A percentile compares a stretch with the other conserved stretches of the same genome.
phyloP scores from a whole-genome alignment of 2,797 vertebrate species.

The Notamacropus eugenii region DNA sequence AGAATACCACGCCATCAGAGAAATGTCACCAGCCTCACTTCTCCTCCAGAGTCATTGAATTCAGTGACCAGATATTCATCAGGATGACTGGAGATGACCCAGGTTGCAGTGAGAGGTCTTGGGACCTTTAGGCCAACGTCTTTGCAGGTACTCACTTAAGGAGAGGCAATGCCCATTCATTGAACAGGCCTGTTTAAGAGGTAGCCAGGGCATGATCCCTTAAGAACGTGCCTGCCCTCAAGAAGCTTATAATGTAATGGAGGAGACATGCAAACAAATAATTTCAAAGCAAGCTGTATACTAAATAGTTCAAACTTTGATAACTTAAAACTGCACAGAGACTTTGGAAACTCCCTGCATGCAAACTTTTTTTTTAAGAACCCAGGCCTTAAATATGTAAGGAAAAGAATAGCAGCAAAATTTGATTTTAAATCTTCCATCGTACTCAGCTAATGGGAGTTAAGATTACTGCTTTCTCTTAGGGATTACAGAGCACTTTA shows the following conservation, averaged over 20 bases:
- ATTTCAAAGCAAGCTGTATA: neutral
- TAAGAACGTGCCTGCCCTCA: neutral
- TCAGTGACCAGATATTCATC: too few relatives aligned
- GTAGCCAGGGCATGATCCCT: too few relatives aligned
- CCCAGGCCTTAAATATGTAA: neutral
- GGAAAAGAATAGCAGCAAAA: neutral
- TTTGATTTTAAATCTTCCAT: neutral
- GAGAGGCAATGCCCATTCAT: too few relatives aligned
- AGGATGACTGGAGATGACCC: too few relatives aligned
- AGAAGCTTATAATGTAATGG: neutral
- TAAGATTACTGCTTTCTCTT: neutral
- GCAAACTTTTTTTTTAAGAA: neutral
- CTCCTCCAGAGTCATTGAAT: too few relatives aligned
- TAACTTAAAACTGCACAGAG: neutral
- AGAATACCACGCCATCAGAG: too few relatives aligned
- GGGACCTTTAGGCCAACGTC: too few relatives aligned
- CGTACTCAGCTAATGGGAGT: neutral
- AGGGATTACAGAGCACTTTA: neutral
- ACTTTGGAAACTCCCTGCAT: neutral
- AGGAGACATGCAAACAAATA: neutral
- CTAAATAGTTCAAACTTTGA: neutral
- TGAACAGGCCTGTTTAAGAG: too few relatives aligned
- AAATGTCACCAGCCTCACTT: too few relatives aligned
- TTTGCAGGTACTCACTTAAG: too few relatives aligned
- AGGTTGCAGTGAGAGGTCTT: too few relatives aligned